Base-by-base conservation (phyloP, 2,888 invertebrate species). In the Zonitis immaculata region DNA sequence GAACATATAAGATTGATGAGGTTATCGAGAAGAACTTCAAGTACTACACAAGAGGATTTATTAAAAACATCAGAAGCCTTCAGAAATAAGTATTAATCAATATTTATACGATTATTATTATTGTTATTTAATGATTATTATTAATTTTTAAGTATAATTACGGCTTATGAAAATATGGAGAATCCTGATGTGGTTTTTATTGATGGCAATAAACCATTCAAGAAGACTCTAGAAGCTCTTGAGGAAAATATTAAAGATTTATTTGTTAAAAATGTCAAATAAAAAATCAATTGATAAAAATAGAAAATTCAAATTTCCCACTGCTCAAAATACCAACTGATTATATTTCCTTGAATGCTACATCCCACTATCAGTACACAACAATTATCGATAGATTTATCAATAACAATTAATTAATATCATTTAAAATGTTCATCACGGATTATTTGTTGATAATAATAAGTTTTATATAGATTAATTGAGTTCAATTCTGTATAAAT, bases 1-100 rank as follows among this genome's bases (percentile, higher is more conserved):
- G 79, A 79, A 67, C 61, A 69, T 16, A 67, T 66, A 9, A 67
- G 78, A 28, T 48, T 66, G 25, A 60, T 71, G 52, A 66, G 79
- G 32, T 71, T 70, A 39, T 63, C 69, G 1, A 56, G 62, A 51
- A 65, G 75, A 46, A 62, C 53, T 1, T 57, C 52, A 6, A 63
- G 59, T 42, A 75, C 74, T 7, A 35, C 55, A 26, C 73, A 75
- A 58, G 76, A 76, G 54, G 47, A 66, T 20, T 58, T 72, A 27
- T 60, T 76, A 42, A 69, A 65, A 35, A 51, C 53, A 7, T 60
- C 64, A 51, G 44, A 32, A 22, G 48, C 59, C 18, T 76, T 74
- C 52, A 67, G 76, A 59, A 55, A 70, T 51, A 68, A 73, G 74
- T 76, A 69, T 64, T 66, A 26, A 35, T 39, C 2, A 22, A 27